Evolutionary conservation across 1,140 invertebrate genomes (phyloP).

Genomic region (Bilobella aurantiaca): DNA sequence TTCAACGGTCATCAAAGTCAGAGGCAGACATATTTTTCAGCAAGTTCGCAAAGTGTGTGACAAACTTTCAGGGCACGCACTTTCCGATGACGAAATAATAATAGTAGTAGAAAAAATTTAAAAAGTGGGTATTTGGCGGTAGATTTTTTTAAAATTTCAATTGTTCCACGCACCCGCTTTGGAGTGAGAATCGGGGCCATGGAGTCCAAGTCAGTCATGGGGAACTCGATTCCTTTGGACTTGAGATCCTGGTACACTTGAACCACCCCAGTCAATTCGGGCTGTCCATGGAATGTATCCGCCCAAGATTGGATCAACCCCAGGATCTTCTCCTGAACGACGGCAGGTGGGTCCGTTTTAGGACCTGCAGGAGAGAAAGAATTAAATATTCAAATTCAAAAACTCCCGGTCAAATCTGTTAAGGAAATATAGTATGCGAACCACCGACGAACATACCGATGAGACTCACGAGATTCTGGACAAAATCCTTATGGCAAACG

Average conservation of each 20-base stretch:
- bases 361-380: conserved; percentile 52
- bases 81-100: too few species aligned
- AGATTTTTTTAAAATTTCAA: too few species aligned
- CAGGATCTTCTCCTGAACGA: conserved; percentile 90
- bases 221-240: conserved; percentile 94
- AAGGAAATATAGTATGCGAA: too few species aligned
- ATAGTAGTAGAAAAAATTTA: too few species aligned
- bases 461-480: conserved; percentile 68
- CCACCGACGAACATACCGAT: conserved; percentile 70
- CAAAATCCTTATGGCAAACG: conserved; percentile 90
- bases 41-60: too few species aligned
- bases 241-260: conserved; percentile 89
- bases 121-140: too few species aligned
- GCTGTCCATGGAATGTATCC: conserved; percentile 81
- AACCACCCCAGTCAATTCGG: conserved; percentile 82
- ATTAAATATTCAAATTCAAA: background rate
- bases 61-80: too few species aligned
- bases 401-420: background rate
- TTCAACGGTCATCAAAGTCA: too few species aligned
- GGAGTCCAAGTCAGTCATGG: conserved; percentile 84
- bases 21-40: too few species aligned
- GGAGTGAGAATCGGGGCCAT: conserved; percentile 96
- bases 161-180: too few species aligned
- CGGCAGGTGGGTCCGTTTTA: conserved; percentile 92
- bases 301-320: conserved; percentile 95